Base-by-base conservation (phyloP, 2,113 vertebrate species). In the Larimichthys polyactis region DNA sequence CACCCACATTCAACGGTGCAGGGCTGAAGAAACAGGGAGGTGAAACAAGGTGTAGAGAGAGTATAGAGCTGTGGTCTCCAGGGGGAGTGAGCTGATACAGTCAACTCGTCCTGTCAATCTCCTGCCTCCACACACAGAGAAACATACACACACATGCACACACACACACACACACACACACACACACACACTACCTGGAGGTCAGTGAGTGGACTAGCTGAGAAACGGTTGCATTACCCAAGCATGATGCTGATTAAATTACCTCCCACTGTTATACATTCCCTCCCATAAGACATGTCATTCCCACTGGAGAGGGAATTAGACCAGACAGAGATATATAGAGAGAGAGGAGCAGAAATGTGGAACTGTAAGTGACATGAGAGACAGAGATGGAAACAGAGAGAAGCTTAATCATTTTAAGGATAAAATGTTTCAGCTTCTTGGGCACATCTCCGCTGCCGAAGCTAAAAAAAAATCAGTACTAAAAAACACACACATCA, bases 201-300 rank as follows among this genome's bases (percentile, higher is more conserved):
- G 85, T 85, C 79, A 83, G 59, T 27, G 43, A 82, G 70, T 78
- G 60, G 79, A 81, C 67, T 60, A 77, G 49, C 86, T 87, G 76
- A 85, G 79, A 84, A 85, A 75, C 44, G 71, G 57, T 32, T 71
- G 59, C 57, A 63, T 81, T 77, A 62, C 72, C 59, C 40, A 57
- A 84, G 69, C 83, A 79, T 70, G 67, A 77, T 78, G 54, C 65
- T 89, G 81, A 89, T 91, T 89, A 84, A 82, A 90, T 88, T 71
- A 67, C 74, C 52, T 73, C 73, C 78, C 68, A 69, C 64, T 64
- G 64, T 72, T 72, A 78, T 63, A 85, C 79, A 62, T 43, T 51
- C 71, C 55, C 75, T 74, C 75, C 81, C 69, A 80, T 65, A 72
- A 76, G 83, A 81, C 81, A 67, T 83, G 79, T 87, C 83, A 82